Percentiles rank a stretch among this genome's conserved stretches.
Evolutionary conservation across 2,888 invertebrate genomes (phyloP).

Genomic region (Orthosia gracilis): DNA sequence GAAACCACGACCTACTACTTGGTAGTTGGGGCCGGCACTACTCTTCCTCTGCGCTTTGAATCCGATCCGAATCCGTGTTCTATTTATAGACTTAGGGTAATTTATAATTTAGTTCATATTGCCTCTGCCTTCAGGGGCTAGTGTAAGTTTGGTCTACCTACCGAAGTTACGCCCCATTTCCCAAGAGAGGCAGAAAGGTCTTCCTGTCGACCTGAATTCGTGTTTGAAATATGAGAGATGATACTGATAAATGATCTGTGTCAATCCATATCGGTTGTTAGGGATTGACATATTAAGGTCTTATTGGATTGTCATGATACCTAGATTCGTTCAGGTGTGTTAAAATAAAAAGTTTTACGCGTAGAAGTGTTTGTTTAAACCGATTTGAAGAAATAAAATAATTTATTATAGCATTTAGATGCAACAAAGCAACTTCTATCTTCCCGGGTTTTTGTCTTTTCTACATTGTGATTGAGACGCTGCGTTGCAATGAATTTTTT

Average conservation of each 20-base stretch:
- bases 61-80: background rate
- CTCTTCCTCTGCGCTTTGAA: background rate
- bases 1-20: background rate
- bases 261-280: constrained; percentile 35
- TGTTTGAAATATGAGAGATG: constrained; percentile 47
- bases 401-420: too few relatives aligned
- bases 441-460: too few relatives aligned
- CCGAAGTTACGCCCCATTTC: constrained; percentile 36
- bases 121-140: background rate
- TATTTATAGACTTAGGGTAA: background rate
- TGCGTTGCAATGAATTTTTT: too few relatives aligned
- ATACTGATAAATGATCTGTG: constrained; percentile 45
- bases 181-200: constrained; percentile 32
- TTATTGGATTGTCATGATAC: background rate
- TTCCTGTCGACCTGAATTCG: constrained; percentile 48
- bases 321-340: background rate
- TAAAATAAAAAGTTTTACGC: too few relatives aligned
- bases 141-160: constrained; percentile 34
- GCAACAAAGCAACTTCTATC: too few relatives aligned
- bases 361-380: too few relatives aligned
- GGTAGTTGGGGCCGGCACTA: background rate
- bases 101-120: constrained; percentile 29
- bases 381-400: too few relatives aligned
- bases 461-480: too few relatives aligned
- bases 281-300: constrained; percentile 12